These are phyloP conservation scores for Pao palembangensis DNA, from an alignment of 2,113 vertebrate species.

Conservation along the genomic window DNA sequence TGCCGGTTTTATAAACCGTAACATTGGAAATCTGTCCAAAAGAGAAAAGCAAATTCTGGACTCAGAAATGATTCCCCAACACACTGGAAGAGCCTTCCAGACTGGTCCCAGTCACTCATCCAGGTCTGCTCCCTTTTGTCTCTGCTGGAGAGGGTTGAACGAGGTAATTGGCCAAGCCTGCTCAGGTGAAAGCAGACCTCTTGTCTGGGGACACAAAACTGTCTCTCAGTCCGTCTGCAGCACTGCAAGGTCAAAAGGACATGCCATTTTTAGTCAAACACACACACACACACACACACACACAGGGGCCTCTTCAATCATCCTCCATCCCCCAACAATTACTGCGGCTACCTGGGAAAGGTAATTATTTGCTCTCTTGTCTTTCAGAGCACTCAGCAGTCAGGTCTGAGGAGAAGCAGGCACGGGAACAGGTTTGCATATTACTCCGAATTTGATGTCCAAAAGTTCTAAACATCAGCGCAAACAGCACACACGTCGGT, in stretches of 20 bases:
- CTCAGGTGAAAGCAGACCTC: slow-evolving; percentile 72
- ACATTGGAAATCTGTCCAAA: neutral
- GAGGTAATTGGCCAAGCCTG: slow-evolving; percentile 55
- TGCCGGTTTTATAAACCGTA: neutral
- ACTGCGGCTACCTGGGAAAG: slow-evolving; percentile 67
- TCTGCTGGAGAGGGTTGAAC: slow-evolving; percentile 20
- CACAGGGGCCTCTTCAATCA: slow-evolving; percentile 60
- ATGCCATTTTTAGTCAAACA: slow-evolving; percentile 34
- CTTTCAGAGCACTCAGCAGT: slow-evolving; percentile 46
- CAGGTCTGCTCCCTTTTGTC: slow-evolving; percentile 53
- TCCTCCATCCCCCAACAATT: slow-evolving; percentile 50
- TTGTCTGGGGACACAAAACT: slow-evolving; percentile 71
- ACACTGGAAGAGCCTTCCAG: slow-evolving; percentile 19
- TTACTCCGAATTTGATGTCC: neutral
- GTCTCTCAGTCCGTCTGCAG: slow-evolving; percentile 64
- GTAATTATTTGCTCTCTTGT: slow-evolving; percentile 69
- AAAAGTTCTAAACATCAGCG: neutral
- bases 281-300: slow-evolving; percentile 34
- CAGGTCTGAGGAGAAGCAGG: slow-evolving; percentile 37
- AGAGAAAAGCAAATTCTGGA: neutral
- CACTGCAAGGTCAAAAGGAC: slow-evolving; percentile 68
- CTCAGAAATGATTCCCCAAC: neutral
- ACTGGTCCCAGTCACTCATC: slow-evolving; percentile 57
- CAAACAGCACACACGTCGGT: too few species aligned
- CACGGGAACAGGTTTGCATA: slow-evolving; percentile 5